Percentiles rank a stretch among this genome's conserved stretches.
phyloP scores from a whole-genome alignment of 35 echinoderm and acorn worm genomes.

The Stichopus chloronotus region DNA sequence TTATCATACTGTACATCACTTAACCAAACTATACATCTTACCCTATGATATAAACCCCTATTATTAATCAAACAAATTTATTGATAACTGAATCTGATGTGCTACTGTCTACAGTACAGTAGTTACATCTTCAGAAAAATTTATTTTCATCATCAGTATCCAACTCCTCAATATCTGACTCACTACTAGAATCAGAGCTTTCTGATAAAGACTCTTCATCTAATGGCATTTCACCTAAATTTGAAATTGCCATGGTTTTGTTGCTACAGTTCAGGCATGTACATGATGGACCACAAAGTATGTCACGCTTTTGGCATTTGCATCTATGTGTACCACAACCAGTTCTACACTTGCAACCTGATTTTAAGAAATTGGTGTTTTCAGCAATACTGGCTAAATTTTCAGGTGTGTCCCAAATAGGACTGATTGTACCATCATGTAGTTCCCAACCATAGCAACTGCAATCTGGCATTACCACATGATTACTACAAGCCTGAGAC shows the following conservation, averaged over 20 bases:
- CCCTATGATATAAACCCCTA: too few species aligned
- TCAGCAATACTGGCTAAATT: constrained; percentile 28
- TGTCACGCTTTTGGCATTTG: constrained; percentile 27
- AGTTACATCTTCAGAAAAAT: too few species aligned
- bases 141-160: too few species aligned
- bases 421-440: not conserved
- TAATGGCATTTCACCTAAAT: too few species aligned
- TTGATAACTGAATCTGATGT: too few species aligned
- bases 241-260: not conserved
- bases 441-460: constrained; percentile 45
- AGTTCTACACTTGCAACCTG: constrained; percentile 60
- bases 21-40: too few species aligned
- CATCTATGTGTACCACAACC: constrained; percentile 15
- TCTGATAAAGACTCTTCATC: too few species aligned
- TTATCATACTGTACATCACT: too few species aligned
- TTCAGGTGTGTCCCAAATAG: constrained; percentile 52
- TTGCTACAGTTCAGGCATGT: not conserved
- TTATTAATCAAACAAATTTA: too few species aligned
- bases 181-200: too few species aligned
- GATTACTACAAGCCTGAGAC: constrained; percentile 6
- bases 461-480: constrained; percentile 13
- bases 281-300: constrained; percentile 12
- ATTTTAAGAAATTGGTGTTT: constrained; percentile 19
- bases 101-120: too few species aligned
- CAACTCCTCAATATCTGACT: too few species aligned